Conservation (phyloP, 2,888 invertebrate species). For the Lathronympha strigana region DNA sequence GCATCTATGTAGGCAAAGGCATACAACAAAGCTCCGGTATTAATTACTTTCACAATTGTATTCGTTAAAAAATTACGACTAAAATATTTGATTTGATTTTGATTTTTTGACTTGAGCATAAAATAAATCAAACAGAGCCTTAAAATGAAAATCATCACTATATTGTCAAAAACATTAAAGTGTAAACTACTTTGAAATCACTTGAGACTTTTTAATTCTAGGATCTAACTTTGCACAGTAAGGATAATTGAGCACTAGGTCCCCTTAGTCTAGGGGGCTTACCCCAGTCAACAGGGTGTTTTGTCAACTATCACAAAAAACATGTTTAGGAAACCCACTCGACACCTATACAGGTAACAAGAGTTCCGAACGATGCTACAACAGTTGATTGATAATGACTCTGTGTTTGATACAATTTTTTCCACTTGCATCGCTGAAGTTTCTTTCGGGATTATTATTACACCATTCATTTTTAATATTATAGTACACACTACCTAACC, state of each 20-base stretch:
- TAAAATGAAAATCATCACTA: not conserved
- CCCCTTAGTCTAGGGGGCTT: slow-evolving; percentile 21
- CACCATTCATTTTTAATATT: no score
- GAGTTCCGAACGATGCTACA: no score
- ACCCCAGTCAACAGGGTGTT: not conserved
- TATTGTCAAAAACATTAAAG: not conserved
- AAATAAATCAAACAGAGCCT: not conserved
- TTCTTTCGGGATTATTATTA: no score
- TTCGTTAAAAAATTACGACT: not conserved
- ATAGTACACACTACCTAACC: no score
- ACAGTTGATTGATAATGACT: no score
- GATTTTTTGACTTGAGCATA: not conserved
- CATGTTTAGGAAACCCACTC: no score
- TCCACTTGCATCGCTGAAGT: no score
- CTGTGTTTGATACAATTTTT: no score
- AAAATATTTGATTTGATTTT: not conserved
- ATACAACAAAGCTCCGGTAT: no score
- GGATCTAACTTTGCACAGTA: slow-evolving; percentile 5
- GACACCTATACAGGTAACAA: no score
- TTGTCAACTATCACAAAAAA: not conserved
- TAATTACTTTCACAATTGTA: no score
- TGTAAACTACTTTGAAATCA: not conserved
- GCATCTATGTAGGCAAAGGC: no score
- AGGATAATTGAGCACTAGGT: slow-evolving; percentile 13
- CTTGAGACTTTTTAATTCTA: slow-evolving; percentile 4